Evolutionary conservation across 2,113 vertebrate species (phyloP), one percentile per base, ranked within the genome.

Genomic region (Aplodontia rufa): DNA sequence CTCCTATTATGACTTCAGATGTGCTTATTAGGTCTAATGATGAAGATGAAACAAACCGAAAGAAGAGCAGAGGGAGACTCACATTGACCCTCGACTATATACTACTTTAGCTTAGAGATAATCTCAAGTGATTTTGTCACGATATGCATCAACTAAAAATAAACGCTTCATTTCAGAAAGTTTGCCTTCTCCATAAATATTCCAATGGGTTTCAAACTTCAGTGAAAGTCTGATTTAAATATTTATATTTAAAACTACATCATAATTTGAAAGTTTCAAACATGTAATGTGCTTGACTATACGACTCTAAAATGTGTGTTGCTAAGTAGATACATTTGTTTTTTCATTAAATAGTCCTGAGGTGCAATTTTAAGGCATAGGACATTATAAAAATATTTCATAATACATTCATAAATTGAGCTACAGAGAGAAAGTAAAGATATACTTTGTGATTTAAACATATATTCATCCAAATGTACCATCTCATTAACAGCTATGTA

Each of bases 211-310:
- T 94, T 90, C 28, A 84, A 92, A 85, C 5, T 76, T 94, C 24
- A 64, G 20, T 88, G 60, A 92, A 81, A 88, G 8, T 22, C 26
- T 55, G 2, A 62, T 84, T n/a, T 78, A 81, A 90, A 93, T 51
- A 87, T 64, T 87, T 68, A 68, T 79, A 72, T 53, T 84, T 86
- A 93, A 95, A 95, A 84, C 1, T 26, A 30, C 8, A 71, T 28
- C 6, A 35, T 74, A 81, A 76, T 74, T 92, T 90, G 49, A 51
- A 86, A 93, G 71, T 87, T 92, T 53, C 47, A 92, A 90, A 82
- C 8, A 10, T 51, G n/a, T 62, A 84, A 49, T 24, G 60, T 22
- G 22, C 6, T 60, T 71, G 42, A 26, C 10, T 60, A 9, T 13
- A 91, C 80, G 49, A 53, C 12, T 78, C 40, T 66, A 80, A 68